These are phyloP conservation scores for Leptopilina syphax DNA, from an alignment of 2,888 invertebrate species.

Conservation along the genomic window DNA sequence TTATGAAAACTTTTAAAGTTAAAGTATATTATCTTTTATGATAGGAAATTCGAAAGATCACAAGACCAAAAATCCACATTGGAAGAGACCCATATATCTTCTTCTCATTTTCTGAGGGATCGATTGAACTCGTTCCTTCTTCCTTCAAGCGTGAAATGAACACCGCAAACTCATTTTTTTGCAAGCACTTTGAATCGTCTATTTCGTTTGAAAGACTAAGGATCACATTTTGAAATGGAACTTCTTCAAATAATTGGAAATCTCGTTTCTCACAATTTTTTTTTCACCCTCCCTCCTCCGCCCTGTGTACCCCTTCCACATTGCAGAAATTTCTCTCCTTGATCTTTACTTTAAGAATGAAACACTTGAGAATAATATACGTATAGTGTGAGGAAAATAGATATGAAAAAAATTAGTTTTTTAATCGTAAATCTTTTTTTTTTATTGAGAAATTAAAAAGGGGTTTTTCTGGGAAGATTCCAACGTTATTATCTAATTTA, in stretches of 20 bases:
- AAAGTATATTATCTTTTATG: background rate
- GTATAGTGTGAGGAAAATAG: background rate
- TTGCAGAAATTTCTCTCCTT: background rate
- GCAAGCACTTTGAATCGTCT: constrained; percentile 29
- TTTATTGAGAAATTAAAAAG: too few species aligned
- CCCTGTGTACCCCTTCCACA: too few species aligned
- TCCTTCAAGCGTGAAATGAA: constrained; percentile 38
- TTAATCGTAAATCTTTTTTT: too few species aligned
- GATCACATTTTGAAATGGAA: constrained; percentile 38
- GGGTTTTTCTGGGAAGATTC: too few species aligned
- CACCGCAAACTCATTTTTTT: constrained; percentile 40
- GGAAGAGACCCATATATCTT: constrained; percentile 24
- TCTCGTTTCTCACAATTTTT: constrained; percentile 20
- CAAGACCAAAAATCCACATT: constrained; percentile 22
- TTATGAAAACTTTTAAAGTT: constrained; percentile 3
- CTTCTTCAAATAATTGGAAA: constrained; percentile 39
- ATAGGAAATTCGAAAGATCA: constrained; percentile 24
- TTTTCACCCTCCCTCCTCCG: background rate
- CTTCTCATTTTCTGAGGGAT: constrained; percentile 36
- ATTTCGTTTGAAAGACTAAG: constrained; percentile 38
- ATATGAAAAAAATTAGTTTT: background rate
- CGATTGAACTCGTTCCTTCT: constrained; percentile 40
- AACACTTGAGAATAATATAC: background rate
- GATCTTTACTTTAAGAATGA: constrained; percentile 19
- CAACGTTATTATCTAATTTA: too few species aligned